A percentile compares a stretch with the other conserved stretches of the same genome.
These are phyloP conservation scores for Pocota personata DNA, from an alignment of 2,888 invertebrate species.

Conservation along the genomic window DNA sequence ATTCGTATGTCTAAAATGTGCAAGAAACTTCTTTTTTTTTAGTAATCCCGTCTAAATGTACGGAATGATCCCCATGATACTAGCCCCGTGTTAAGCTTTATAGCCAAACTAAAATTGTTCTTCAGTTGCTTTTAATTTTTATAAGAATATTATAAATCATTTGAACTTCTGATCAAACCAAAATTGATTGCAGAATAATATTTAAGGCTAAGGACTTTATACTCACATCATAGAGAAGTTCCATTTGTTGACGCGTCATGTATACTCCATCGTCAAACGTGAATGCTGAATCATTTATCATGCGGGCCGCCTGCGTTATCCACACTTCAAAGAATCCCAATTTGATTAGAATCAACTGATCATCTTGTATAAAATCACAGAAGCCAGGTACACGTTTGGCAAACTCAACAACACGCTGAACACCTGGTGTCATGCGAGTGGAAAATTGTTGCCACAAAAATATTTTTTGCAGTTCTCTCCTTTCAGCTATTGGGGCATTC, in stretches of 20 bases:
- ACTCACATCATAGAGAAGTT: constrained; percentile 94
- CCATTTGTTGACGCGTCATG: constrained; percentile 92
- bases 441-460: constrained; percentile 96
- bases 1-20: too few relatives aligned
- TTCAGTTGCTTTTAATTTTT: too few relatives aligned
- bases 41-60: too few relatives aligned
- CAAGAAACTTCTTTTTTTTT: too few relatives aligned
- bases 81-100: too few relatives aligned
- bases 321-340: constrained; percentile 98
- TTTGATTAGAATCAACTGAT: constrained; percentile 98
- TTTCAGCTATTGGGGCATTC: constrained; percentile 86
- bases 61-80: too few relatives aligned
- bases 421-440: constrained; percentile 92
- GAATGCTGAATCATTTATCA: constrained; percentile 90
- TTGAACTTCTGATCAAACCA: neutral
- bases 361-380: constrained; percentile 94
- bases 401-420: constrained; percentile 97
- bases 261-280: constrained; percentile 95
- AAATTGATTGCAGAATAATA: too few relatives aligned
- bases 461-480: constrained; percentile 89
- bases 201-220: neutral
- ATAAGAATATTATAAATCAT: too few relatives aligned
- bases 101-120: too few relatives aligned
- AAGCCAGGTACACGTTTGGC: constrained; percentile 98
- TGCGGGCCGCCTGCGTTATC: constrained; percentile 92